Percentiles rank a stretch among this genome's conserved stretches.
phyloP scores from a whole-genome alignment of 2,113 vertebrate species.

The Helogale parvula region DNA sequence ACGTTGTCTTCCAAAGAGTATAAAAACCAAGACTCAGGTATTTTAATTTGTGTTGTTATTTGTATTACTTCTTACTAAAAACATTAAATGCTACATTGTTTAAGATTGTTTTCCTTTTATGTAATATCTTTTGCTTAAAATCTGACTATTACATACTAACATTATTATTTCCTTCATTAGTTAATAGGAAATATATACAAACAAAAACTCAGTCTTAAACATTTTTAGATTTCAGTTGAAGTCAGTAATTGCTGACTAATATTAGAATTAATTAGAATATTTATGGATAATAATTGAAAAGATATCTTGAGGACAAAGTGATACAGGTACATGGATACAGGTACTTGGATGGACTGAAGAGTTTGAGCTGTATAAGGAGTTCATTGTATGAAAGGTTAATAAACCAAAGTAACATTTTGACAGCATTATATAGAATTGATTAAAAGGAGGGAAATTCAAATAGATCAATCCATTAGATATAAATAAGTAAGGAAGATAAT shows the following conservation, averaged over 20 bases:
- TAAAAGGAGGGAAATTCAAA: not conserved
- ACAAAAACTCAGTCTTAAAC: not conserved
- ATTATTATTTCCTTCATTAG: not conserved
- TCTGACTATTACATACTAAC: not conserved
- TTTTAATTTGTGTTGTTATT: conserved; percentile 21
- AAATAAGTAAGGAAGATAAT: conserved; percentile 28
- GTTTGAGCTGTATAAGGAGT: conserved; percentile 26
- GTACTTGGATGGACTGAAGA: conserved; percentile 24
- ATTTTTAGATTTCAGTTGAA: not conserved
- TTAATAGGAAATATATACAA: conserved; percentile 3
- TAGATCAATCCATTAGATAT: not conserved
- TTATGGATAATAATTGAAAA: not conserved
- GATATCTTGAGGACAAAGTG: not conserved
- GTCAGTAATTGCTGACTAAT: not conserved
- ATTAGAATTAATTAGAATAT: not conserved
- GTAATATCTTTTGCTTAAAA: not conserved
- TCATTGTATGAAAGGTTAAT: not conserved
- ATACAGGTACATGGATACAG: not conserved
- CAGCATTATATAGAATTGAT: not conserved
- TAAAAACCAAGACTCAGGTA: conserved; percentile 97
- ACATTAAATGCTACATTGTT: not conserved
- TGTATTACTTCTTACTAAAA: not conserved
- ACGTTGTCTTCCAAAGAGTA: conserved; percentile 84
- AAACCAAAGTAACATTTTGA: not conserved
- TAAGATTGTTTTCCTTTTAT: conserved; percentile 9